Conservation (phyloP, 2,888 invertebrate genomes). For the Sminthurinus aureus region DNA sequence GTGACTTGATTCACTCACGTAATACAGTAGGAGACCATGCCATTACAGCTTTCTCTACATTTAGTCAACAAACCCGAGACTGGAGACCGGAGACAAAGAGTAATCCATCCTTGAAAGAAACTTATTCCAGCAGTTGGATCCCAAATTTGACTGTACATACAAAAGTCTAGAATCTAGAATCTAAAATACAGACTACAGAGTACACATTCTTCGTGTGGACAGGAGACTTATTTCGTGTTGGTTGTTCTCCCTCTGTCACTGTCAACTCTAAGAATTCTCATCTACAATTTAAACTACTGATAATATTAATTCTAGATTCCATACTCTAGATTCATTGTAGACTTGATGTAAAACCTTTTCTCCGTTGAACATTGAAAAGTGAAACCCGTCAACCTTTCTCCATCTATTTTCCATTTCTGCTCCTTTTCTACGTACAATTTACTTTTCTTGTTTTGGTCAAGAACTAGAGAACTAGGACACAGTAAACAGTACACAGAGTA, state of each 20-base stretch:
- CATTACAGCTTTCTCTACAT: conserved; percentile 23
- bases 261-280: neutral
- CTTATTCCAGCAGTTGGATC: conserved; percentile 17
- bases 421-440: neutral
- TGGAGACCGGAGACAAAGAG: conserved; percentile 8
- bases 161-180: neutral
- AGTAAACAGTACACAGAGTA: neutral
- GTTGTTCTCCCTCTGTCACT: neutral
- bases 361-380: neutral
- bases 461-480: neutral
- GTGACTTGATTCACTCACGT: conserved; percentile 12
- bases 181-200: neutral
- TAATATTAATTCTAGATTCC: neutral
- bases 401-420: no score
- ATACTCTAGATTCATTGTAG: neutral
- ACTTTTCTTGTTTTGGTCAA: neutral
- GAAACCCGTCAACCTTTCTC: neutral
- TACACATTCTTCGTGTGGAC: neutral
- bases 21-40: conserved; percentile 1
- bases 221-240: no score
- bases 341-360: neutral
- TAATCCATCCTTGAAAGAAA: conserved; percentile 31
- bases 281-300: neutral
- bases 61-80: conserved; percentile 22
- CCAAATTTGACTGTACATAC: neutral